These are phyloP conservation scores for Acrocephalus kingi DNA, from an alignment of 2,113 vertebrate species.

Conservation along the genomic window DNA sequence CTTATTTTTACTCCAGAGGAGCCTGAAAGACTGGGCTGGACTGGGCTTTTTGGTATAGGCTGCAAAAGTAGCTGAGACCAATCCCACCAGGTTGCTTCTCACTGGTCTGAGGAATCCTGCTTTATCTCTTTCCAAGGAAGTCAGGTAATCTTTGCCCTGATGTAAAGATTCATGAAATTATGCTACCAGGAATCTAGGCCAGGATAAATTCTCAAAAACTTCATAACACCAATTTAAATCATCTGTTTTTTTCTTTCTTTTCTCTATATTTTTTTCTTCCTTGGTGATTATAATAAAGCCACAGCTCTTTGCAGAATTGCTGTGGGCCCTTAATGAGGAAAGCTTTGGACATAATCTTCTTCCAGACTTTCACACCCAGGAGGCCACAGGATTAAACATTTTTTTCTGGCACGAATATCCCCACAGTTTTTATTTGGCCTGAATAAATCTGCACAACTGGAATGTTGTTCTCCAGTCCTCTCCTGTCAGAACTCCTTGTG, in stretches of 20 bases:
- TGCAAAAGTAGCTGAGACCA: not conserved
- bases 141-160: not conserved
- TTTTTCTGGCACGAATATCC: not conserved
- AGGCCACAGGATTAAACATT: not conserved
- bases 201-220: not conserved
- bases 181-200: not conserved
- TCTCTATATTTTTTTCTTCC: not conserved
- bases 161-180: not conserved
- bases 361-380: not conserved
- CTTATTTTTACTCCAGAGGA: not conserved
- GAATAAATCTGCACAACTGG: not conserved
- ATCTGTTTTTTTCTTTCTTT: not conserved
- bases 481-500: not conserved
- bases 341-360: not conserved
- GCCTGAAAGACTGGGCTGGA: not conserved
- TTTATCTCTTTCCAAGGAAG: not conserved
- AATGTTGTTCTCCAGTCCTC: not conserved
- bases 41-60: not conserved
- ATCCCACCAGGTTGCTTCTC: not conserved
- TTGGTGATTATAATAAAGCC: not conserved
- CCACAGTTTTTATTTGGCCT: not conserved
- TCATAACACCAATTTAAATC: rapidly evolving
- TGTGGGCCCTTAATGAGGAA: not conserved
- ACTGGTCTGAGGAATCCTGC: not conserved
- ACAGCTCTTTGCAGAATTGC: not conserved